Conservation (phyloP, 2,113 vertebrate genomes). For the Ondatra zibethicus region DNA sequence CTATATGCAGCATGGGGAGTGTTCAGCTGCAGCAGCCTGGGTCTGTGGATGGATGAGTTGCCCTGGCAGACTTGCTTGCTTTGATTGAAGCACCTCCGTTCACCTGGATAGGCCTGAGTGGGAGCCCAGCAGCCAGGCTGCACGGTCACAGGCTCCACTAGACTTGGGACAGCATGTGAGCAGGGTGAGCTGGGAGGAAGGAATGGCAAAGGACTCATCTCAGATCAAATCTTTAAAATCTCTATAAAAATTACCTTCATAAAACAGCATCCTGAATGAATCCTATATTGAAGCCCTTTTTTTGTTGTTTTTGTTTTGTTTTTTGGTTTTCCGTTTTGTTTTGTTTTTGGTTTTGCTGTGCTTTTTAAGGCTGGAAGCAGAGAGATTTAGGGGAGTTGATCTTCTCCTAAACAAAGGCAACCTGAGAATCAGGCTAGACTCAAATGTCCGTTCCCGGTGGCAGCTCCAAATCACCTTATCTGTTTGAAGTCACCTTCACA, state of each 20-base stretch:
- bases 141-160: neutral
- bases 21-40: neutral
- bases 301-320: neutral
- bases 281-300: too few relatives aligned
- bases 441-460: too few relatives aligned
- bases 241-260: neutral
- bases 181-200: neutral
- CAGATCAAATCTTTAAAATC: neutral
- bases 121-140: neutral
- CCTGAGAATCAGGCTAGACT: neutral
- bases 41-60: neutral
- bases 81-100: neutral
- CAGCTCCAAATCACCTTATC: neutral
- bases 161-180: neutral
- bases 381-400: neutral
- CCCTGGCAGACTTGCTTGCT: neutral
- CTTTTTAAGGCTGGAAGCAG: neutral
- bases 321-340: neutral
- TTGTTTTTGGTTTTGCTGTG: neutral
- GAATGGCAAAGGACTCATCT: neutral
- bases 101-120: neutral
- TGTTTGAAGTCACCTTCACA: neutral
- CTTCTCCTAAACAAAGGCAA: neutral
- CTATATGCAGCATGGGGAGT: neutral
- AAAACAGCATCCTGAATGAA: neutral